A percentile compares a stretch with the other conserved stretches of the same genome.
Conservation (phyloP, 2,113 vertebrate genomes). For the Cervus canadensis region DNA sequence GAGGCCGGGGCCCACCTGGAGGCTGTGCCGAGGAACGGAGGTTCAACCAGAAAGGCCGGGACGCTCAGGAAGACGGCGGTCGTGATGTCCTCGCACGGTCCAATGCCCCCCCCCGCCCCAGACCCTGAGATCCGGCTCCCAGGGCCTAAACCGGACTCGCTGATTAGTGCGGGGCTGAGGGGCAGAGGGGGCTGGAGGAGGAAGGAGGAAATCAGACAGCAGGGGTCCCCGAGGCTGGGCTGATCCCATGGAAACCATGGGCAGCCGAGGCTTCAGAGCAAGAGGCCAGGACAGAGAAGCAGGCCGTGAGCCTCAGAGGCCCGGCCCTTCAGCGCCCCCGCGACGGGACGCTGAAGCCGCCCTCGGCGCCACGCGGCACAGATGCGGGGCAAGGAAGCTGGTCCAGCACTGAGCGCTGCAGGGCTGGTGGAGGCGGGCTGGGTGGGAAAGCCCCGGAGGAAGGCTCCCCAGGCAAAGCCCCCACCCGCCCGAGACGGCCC, state of each 20-base stretch:
- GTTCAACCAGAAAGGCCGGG: rapidly evolving
- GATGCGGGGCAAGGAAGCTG: rapidly evolving
- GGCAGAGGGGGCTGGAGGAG: not conserved
- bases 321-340: rapidly evolving
- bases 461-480: not conserved
- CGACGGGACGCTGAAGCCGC: not conserved
- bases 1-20: not conserved
- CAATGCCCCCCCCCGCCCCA: not conserved
- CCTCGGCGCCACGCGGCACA: rapidly evolving
- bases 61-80: not conserved
- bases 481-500: not conserved
- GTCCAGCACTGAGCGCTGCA: not conserved
- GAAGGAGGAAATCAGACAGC: not conserved
- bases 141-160: not conserved
- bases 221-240: not conserved
- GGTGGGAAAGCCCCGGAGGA: not conserved
- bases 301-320: not conserved
- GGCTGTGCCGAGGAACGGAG: not conserved
- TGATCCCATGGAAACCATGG: not conserved
- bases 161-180: not conserved
- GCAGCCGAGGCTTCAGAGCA: not conserved
- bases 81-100: not conserved
- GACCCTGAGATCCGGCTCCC: not conserved
- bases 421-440: not conserved
- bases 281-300: not conserved